phyloP scores from a whole-genome alignment of 2,113 vertebrate genomes.

The Gallinago jamesoni region DNA sequence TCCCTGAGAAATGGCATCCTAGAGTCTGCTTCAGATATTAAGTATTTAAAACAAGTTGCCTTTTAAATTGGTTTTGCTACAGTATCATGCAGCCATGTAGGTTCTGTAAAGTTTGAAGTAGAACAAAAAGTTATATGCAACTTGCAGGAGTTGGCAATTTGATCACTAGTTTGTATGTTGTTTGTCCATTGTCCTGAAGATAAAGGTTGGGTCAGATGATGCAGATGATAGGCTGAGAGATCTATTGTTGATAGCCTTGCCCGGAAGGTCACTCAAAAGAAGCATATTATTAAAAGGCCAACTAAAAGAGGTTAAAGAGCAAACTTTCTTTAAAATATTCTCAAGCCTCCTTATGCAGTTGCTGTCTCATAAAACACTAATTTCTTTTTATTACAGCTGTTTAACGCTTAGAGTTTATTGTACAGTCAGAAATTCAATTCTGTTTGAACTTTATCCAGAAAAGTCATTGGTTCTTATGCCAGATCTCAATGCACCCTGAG shows the following conservation, averaged over 20 bases:
- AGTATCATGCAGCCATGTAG: background rate
- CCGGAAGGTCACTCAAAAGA: background rate
- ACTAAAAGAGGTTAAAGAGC: background rate
- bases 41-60: background rate
- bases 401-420: background rate
- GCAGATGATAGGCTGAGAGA: background rate
- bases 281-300: background rate
- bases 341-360: background rate
- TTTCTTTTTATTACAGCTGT: background rate
- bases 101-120: background rate
- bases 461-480: background rate
- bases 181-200: background rate
- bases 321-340: background rate
- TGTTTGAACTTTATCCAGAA: background rate
- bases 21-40: background rate
- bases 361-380: background rate
- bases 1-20: background rate
- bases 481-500: background rate
- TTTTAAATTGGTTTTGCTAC: background rate
- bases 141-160: background rate
- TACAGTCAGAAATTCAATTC: background rate
- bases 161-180: background rate
- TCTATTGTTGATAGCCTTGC: background rate
- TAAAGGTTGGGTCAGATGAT: background rate
- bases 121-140: background rate